A percentile compares a stretch with the other conserved stretches of the same genome.
Conservation (phyloP, 2,797 vertebrate genomes). For the Sciurus carolinensis region DNA sequence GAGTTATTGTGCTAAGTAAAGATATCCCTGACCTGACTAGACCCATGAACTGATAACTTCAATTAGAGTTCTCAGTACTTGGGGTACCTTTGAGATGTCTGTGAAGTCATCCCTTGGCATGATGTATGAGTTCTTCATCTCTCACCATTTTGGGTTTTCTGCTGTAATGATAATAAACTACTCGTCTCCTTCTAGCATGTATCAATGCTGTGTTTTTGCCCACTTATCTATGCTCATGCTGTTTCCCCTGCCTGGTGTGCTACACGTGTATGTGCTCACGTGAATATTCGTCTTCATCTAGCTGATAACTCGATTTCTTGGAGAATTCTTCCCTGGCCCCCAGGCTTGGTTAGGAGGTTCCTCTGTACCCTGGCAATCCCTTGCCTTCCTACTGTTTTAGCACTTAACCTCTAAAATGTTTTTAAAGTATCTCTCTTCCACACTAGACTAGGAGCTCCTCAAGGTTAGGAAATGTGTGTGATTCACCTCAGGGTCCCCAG, state of each 20-base stretch:
- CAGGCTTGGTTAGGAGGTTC: neutral
- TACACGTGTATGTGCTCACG: neutral
- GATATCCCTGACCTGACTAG: conserved; percentile 2
- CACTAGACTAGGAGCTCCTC: conserved; percentile 4
- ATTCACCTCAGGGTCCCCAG: neutral
- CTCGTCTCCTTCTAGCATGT: neutral
- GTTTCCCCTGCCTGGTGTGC: neutral
- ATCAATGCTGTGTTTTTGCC: neutral
- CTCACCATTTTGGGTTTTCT: conserved; percentile 30
- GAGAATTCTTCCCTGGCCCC: neutral
- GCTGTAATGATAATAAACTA: conserved; percentile 22
- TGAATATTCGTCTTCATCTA: neutral
- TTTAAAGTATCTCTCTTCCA: neutral
- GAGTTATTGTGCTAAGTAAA: conserved; percentile 38
- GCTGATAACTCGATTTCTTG: neutral
- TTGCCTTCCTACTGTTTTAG: neutral
- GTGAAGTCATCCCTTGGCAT: neutral
- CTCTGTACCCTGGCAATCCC: neutral
- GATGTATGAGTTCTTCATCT: neutral
- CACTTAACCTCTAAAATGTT: neutral
- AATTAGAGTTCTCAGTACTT: conserved; percentile 14
- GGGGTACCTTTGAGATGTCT: conserved; percentile 9
- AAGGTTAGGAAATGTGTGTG: neutral
- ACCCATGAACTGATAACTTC: neutral
- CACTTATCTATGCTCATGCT: neutral